These are phyloP conservation scores for Ennomos erosarius DNA, from an alignment of 2,888 invertebrate genomes.

Conservation along the genomic window DNA sequence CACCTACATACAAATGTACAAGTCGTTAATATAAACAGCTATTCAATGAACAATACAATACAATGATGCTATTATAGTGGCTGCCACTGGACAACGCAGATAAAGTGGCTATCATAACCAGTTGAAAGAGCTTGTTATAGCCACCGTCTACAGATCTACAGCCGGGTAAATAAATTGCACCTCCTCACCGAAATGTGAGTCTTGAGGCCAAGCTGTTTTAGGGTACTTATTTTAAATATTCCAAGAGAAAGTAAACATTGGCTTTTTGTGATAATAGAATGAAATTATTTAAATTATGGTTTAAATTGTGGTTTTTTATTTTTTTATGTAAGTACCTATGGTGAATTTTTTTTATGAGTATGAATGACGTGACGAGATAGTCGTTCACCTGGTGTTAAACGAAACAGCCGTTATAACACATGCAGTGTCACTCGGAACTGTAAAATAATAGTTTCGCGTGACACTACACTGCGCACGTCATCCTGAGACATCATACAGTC, in stretches of 20 bases:
- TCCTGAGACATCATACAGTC: too few species aligned
- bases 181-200: conserved; percentile 16
- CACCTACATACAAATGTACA: conserved; percentile 6
- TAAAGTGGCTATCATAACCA: conserved; percentile 26
- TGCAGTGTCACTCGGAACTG: too few species aligned
- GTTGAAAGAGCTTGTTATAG: conserved; percentile 26
- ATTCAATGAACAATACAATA: conserved; percentile 17
- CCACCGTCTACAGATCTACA: conserved; percentile 6
- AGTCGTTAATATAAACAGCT: conserved; percentile 18
- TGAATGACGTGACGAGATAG: too few species aligned
- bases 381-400: too few species aligned
- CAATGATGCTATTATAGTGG: conserved; percentile 10
- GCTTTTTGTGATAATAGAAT: conserved; percentile 1
- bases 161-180: conserved; percentile 14
- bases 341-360: too few species aligned
- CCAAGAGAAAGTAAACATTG: conserved; percentile 15
- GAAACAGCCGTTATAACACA: too few species aligned
- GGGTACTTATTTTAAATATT: conserved; percentile 24
- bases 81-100: conserved; percentile 18
- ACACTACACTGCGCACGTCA: too few species aligned
- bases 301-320: too few species aligned
- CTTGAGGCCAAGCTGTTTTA: conserved; percentile 20
- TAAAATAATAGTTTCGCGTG: too few species aligned
- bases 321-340: too few species aligned
- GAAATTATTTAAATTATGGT: too few species aligned